Base-by-base conservation (phyloP, 2,888 invertebrate genomes). In the Euproctis similis region DNA sequence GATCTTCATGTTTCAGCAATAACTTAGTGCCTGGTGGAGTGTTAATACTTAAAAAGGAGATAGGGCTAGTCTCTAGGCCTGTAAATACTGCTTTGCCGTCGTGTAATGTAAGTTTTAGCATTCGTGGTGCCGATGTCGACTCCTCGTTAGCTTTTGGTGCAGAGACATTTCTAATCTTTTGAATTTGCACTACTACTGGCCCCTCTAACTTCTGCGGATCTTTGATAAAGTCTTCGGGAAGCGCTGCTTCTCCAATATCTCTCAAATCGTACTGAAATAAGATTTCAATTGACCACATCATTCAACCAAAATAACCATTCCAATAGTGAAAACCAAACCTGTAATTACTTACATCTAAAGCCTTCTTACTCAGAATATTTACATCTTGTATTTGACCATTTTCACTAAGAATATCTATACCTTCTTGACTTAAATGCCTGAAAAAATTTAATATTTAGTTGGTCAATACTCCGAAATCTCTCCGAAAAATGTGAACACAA, bases 11-110 rank as follows among this genome's bases (percentile, higher is more conserved):
- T 24, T 70, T 76, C 24, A 84, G 54, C 42, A 82, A 51, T 44
- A 97, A 59, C 72, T 97, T 97, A 17, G 94, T 93, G 22, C 97
- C 97, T 1, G 96, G 96, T n/a, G 94, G 91, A 8, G 95, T 94
- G 58, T 94, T 92, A 31, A 93, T 81, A 66, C 91, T 92, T 31
- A 95, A 74, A 33, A 86, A 85, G 21, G 89, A 73, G 43, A 95
- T 89, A 26, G 88, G 85, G 53, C 90, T 90, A 34, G 91, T 82
- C 76, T 96, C 96, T 34, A 96, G 74, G 6, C 90, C 96, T 55
- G 91, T 90, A 56, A 91, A 89, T 45, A 88, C 88, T 20, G 88
- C 87, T 59, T 92, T 91, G 1, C 97, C 96, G 81, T 97, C 97
- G 8, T 94, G 94, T 37, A 97, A 71, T 1, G 91, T 91, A 12